Evolutionary conservation across 2,113 vertebrate genomes (phyloP).

Genomic region (Trogon melanurus): DNA sequence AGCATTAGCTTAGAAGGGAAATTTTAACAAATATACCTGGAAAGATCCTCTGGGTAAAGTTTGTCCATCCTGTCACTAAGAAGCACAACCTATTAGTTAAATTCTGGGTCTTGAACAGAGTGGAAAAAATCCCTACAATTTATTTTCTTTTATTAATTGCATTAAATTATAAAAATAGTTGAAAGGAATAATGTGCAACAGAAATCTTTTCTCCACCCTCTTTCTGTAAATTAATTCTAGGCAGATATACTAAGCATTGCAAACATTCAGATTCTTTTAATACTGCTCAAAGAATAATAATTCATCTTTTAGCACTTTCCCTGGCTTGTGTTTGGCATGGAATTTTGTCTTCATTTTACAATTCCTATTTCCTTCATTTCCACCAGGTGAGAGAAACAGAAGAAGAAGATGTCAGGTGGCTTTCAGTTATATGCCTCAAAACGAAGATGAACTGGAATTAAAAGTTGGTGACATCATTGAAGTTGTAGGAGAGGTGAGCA

Average conservation of each 20-base stretch:
- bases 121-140: not conserved
- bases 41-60: not conserved
- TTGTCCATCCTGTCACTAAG: not conserved
- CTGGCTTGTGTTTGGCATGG: conserved; percentile 16
- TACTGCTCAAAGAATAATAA: not conserved
- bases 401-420: conserved; percentile 94
- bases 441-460: conserved; percentile 95
- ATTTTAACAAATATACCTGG: not conserved
- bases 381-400: conserved; percentile 87
- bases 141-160: not conserved
- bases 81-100: not conserved
- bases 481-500: conserved; percentile 89
- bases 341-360: not conserved
- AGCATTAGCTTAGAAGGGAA: not conserved
- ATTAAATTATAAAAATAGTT: not conserved
- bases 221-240: not conserved
- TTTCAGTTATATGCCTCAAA: conserved; percentile 97
- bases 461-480: conserved; percentile 97
- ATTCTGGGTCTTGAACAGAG: not conserved
- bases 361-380: conserved; percentile 15
- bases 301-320: conserved; percentile 7
- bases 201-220: not conserved
- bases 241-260: not conserved
- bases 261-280: not conserved
- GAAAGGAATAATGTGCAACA: not conserved